Percentiles rank a stretch among this genome's conserved stretches.
phyloP scores from a whole-genome alignment of 2,888 invertebrate genomes.

The Diadromus collaris region DNA sequence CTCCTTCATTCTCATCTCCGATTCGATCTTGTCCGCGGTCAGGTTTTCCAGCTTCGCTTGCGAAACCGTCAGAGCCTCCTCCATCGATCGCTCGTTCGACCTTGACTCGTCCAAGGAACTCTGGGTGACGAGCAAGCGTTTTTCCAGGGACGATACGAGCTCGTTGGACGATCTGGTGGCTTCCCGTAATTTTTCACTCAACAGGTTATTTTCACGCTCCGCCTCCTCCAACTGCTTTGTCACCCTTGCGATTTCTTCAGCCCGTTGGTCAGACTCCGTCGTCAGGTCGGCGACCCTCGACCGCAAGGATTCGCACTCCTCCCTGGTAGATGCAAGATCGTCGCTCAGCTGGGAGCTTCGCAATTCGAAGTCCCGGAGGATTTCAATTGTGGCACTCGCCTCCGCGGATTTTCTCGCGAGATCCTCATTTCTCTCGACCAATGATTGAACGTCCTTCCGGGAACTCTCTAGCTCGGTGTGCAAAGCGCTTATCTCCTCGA shows the following conservation, averaged over 20 bases:
- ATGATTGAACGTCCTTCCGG: constrained; percentile 41
- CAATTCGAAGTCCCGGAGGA: neutral
- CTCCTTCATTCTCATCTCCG: constrained; percentile 70
- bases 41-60: constrained; percentile 63
- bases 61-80: constrained; percentile 62
- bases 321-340: neutral
- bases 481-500: constrained; percentile 35
- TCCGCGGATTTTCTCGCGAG: neutral
- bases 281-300: constrained; percentile 17
- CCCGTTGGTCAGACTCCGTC: constrained; percentile 19
- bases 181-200: constrained; percentile 22
- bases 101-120: constrained; percentile 57
- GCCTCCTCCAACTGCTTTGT: constrained; percentile 30
- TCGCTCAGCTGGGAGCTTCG: neutral
- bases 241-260: constrained; percentile 4
- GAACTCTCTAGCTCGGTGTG: constrained; percentile 53
- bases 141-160: constrained; percentile 41
- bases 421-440: constrained; percentile 40
- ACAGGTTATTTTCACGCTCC: constrained; percentile 32
- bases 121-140: constrained; percentile 55
- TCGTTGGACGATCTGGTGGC: constrained; percentile 34
- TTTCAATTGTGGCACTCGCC: neutral
- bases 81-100: constrained; percentile 64
- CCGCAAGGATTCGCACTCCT: constrained; percentile 26
- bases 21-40: constrained; percentile 64